A percentile compares a stretch with the other conserved stretches of the same genome.
Evolutionary conservation across 2,797 vertebrate species (phyloP).

Genomic region (Threskiornis aethiopicus): DNA sequence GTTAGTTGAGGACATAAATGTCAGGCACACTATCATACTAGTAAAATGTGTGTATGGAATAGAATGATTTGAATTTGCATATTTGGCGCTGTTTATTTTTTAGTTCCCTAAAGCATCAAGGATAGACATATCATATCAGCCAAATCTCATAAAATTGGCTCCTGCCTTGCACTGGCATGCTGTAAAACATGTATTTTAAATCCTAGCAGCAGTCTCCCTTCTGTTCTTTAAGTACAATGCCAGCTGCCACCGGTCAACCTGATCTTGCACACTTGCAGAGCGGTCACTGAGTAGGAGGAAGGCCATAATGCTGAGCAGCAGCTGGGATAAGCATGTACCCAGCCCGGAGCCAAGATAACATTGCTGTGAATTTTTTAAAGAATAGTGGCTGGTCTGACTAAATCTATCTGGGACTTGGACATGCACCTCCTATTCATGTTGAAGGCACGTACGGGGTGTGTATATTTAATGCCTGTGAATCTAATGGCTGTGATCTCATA

Average conservation of each 20-base stretch:
- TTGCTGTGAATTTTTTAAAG: not conserved
- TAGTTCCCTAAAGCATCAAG: not conserved
- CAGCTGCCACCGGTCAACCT: not conserved
- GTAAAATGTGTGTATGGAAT: not conserved
- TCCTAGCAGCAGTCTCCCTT: not conserved
- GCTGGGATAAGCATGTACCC: not conserved
- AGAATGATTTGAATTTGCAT: not conserved
- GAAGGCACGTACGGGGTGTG: not conserved
- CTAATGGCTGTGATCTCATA: not conserved
- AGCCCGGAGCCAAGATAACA: not conserved
- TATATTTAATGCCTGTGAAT: not conserved
- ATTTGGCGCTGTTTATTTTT: constrained; percentile 3
- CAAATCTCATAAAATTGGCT: constrained; percentile 27
- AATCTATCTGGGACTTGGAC: not conserved
- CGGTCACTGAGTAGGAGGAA: not conserved
- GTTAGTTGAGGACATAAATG: not conserved
- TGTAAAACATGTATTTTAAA: constrained; percentile 26
- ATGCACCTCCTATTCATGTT: not conserved
- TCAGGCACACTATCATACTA: not conserved
- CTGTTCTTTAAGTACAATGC: not conserved
- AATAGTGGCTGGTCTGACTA: not conserved
- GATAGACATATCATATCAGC: not conserved
- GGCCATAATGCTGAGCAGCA: not conserved
- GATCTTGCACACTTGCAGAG: not conserved
- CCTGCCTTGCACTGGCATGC: not conserved